Conservation (phyloP, 2,113 vertebrate species). For the Oncorhynchus keta region DNA sequence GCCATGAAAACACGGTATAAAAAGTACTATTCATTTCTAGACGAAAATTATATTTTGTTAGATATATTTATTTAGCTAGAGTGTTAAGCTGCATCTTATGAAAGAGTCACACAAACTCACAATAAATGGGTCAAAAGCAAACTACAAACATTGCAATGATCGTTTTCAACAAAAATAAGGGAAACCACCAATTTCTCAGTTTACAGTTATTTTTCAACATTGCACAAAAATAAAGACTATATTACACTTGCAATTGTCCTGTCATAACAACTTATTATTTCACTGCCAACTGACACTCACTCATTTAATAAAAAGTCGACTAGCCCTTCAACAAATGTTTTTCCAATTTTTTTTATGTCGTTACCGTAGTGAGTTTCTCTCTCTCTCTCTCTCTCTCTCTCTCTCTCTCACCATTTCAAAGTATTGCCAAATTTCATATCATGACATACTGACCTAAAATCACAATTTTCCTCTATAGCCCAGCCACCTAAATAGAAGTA, state of each 20-base stretch:
- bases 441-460: neutral
- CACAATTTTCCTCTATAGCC: neutral
- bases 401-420: conserved; percentile 7
- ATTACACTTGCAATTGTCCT: conserved; percentile 9
- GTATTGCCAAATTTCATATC: neutral
- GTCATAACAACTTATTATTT: neutral
- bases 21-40: neutral
- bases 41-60: neutral
- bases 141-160: neutral
- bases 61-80: neutral
- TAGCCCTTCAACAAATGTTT: neutral
- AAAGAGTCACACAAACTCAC: neutral
- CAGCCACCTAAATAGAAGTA: neutral
- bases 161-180: neutral
- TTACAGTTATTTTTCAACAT: conserved; percentile 15
- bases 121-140: neutral
- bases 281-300: neutral
- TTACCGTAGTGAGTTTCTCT: neutral
- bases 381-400: neutral
- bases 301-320: neutral
- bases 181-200: conserved; percentile 28
- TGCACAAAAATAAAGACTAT: neutral
- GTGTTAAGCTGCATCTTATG: neutral
- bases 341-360: too few species aligned
- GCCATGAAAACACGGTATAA: neutral